phyloP scores from a whole-genome alignment of 2,888 invertebrate species.

The Anarsia innoxiella region DNA sequence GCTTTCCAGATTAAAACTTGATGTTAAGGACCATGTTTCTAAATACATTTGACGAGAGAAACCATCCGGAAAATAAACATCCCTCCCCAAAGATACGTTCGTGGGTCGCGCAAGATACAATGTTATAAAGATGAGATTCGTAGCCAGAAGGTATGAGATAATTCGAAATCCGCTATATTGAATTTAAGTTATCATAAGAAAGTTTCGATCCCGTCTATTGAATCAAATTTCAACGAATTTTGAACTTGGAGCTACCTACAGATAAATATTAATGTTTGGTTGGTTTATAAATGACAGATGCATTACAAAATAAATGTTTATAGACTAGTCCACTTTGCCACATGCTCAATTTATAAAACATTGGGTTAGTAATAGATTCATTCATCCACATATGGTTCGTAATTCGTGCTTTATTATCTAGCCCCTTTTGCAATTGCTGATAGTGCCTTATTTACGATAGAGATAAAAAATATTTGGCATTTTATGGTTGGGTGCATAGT shows the following conservation, averaged over 20 bases:
- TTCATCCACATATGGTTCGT: slow-evolving; percentile 44
- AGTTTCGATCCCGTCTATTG: slow-evolving; percentile 37
- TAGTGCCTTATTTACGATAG: slow-evolving; percentile 10
- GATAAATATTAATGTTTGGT: no score
- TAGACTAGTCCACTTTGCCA: slow-evolving; percentile 36
- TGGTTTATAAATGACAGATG: no score
- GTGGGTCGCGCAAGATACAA: slow-evolving; percentile 26
- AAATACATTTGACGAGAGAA: slow-evolving; percentile 42
- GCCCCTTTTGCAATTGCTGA: slow-evolving; percentile 27
- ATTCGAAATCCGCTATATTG: slow-evolving; percentile 45
- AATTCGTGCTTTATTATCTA: slow-evolving; percentile 33
- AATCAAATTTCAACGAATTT: no score
- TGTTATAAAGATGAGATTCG: slow-evolving; percentile 33
- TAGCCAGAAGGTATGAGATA: slow-evolving; percentile 42
- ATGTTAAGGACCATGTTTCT: slow-evolving; percentile 15
- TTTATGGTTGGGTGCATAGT: slow-evolving; percentile 12
- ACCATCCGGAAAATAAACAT: slow-evolving; percentile 61
- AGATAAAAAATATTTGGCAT: slow-evolving; percentile 8
- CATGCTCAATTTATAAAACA: slow-evolving; percentile 30
- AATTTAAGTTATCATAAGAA: slow-evolving; percentile 57
- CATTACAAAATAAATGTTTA: neutral
- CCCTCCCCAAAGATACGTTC: slow-evolving; percentile 42
- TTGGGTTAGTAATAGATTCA: slow-evolving; percentile 28
- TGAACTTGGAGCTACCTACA: no score
- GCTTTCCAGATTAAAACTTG: no score